phyloP scores from a whole-genome alignment of 2,888 invertebrate genomes.

The Agrochola lota region DNA sequence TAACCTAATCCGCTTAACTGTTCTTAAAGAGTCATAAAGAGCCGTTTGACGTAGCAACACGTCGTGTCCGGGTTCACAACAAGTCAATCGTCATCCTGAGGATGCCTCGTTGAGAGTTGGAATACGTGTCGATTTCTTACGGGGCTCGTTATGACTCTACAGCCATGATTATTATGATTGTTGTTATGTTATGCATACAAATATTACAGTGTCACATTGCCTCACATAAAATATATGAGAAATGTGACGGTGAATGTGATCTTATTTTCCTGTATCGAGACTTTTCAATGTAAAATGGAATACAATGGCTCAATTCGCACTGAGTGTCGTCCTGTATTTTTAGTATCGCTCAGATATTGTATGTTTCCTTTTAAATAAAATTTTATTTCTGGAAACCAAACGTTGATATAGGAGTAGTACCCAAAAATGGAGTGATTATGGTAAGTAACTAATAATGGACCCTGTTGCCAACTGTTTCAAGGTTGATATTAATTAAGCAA shows the following conservation, averaged over 20 bases:
- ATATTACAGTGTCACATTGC: constrained; percentile 6
- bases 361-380: neutral
- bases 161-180: neutral
- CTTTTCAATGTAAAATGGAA: constrained; percentile 37
- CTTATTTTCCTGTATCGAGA: constrained; percentile 22
- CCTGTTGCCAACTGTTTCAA: neutral
- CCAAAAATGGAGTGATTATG: neutral
- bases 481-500: neutral
- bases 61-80: too few species aligned
- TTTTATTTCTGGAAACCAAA: neutral
- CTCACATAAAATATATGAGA: constrained; percentile 13
- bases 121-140: too few species aligned
- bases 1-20: too few species aligned
- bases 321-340: neutral
- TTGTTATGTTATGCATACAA: neutral
- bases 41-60: too few species aligned
- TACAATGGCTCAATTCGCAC: constrained; percentile 22
- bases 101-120: too few species aligned
- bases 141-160: too few species aligned
- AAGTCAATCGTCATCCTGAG: too few species aligned
- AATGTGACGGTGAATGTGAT: constrained; percentile 15
- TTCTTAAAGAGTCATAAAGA: too few species aligned
- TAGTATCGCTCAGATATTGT: neutral
- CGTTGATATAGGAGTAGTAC: neutral
- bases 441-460: neutral